Evolutionary conservation across 2,797 vertebrate genomes (phyloP).

Genomic region (Eulemur mongoz): DNA sequence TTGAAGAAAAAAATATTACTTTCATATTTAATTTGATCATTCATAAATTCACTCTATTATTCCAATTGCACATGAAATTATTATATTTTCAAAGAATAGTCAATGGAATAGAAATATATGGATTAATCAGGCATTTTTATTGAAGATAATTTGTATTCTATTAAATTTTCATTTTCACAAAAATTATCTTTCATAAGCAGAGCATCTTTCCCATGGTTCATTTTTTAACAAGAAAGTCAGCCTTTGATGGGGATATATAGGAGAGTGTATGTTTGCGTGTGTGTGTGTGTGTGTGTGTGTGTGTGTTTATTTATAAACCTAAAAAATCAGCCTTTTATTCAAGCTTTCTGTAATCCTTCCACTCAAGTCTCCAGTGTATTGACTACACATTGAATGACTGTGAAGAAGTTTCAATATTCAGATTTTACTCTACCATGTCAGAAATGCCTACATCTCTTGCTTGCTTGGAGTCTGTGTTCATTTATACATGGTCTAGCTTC

Average conservation of each 20-base stretch:
- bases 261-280: not conserved
- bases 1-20: not conserved
- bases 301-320: not conserved
- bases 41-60: not conserved
- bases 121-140: not conserved
- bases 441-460: not conserved
- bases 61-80: not conserved
- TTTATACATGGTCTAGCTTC: slow-evolving; percentile 52
- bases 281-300: not conserved
- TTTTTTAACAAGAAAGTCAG: not conserved
- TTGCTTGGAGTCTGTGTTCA: slow-evolving; percentile 11
- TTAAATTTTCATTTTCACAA: slow-evolving; percentile 62
- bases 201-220: not conserved
- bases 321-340: not conserved
- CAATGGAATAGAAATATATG: not conserved
- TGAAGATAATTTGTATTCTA: not conserved
- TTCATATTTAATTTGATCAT: slow-evolving; percentile 20
- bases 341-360: not conserved
- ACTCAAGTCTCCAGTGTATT: not conserved
- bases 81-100: not conserved
- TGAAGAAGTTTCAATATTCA: not conserved
- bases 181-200: not conserved
- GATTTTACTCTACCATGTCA: not conserved
- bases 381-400: not conserved
- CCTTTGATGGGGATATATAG: not conserved